Conservation (phyloP, 1,140 invertebrate species). For the Batillaria attramentaria region DNA sequence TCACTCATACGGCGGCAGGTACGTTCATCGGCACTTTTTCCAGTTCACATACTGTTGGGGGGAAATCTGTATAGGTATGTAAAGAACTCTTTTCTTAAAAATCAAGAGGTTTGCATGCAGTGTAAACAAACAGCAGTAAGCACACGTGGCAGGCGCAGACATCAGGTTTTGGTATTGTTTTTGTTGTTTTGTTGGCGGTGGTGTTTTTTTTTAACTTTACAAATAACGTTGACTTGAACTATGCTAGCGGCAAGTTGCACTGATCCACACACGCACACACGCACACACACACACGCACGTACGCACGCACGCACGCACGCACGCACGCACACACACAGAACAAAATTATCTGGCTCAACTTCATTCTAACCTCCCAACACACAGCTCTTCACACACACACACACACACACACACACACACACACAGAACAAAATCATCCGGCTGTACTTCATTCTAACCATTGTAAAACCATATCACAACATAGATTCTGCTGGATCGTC, state of each 20-base stretch:
- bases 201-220: background rate
- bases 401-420: background rate
- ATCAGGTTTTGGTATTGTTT: too few relatives aligned
- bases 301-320: background rate
- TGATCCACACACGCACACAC: background rate
- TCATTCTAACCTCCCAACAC: background rate
- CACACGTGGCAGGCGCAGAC: background rate
- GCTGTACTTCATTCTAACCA: background rate
- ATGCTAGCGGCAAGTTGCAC: too few relatives aligned
- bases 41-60: too few relatives aligned
- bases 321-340: background rate
- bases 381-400: background rate
- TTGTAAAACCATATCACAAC: too few relatives aligned
- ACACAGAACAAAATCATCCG: background rate
- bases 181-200: too few relatives aligned
- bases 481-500: too few relatives aligned
- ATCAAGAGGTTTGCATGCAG: background rate
- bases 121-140: background rate
- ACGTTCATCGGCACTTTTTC: too few relatives aligned
- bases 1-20: too few relatives aligned
- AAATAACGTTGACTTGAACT: background rate
- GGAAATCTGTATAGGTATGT: too few relatives aligned
- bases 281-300: background rate
- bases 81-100: background rate
- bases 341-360: background rate